These are phyloP conservation scores for Ooceraea biroi DNA, from an alignment of 1,140 invertebrate genomes.

Conservation along the genomic window DNA sequence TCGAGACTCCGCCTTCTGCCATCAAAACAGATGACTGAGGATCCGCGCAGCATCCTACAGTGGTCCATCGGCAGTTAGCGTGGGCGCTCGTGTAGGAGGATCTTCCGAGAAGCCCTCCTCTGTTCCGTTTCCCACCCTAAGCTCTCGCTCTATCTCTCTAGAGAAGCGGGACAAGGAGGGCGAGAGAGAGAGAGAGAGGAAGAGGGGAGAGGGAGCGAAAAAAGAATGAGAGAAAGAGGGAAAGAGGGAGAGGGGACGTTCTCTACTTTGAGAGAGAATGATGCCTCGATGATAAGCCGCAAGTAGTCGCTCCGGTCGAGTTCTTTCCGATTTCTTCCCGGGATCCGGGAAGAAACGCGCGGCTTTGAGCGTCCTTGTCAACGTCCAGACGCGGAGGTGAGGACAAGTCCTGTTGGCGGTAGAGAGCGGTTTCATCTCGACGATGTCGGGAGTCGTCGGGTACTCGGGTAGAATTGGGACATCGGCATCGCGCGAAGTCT, in stretches of 20 bases:
- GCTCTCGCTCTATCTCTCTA: conserved; percentile 39
- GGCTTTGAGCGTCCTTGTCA: conserved; percentile 71
- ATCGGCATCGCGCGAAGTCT: conserved; percentile 50
- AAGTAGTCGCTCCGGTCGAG: conserved; percentile 76
- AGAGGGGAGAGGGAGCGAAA: no score
- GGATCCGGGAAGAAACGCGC: conserved; percentile 34
- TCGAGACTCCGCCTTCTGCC: conserved; percentile 67
- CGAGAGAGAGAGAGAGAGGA: no score
- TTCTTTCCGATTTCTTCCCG: conserved; percentile 75
- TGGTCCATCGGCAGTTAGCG: conserved; percentile 53
- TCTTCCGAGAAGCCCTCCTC: conserved; percentile 78
- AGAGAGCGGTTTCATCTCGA: conserved; percentile 62
- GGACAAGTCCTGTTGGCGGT: conserved; percentile 79
- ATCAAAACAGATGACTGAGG: conserved; percentile 55
- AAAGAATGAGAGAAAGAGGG: conserved; percentile 19
- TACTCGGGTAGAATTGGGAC: conserved; percentile 69
- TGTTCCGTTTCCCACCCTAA: conserved; percentile 53
- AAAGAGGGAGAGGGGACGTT: conserved; percentile 21
- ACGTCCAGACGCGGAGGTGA: conserved; percentile 74
- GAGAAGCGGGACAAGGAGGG: no score
- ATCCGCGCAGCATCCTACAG: conserved; percentile 58
- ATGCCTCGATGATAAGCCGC: conserved; percentile 83
- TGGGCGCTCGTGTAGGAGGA: conserved; percentile 81
- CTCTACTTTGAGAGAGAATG: conserved; percentile 72
- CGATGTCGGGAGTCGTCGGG: conserved; percentile 69